Base-by-base conservation (phyloP, 1,140 invertebrate genomes). In the Diploscapter pachys region DNA sequence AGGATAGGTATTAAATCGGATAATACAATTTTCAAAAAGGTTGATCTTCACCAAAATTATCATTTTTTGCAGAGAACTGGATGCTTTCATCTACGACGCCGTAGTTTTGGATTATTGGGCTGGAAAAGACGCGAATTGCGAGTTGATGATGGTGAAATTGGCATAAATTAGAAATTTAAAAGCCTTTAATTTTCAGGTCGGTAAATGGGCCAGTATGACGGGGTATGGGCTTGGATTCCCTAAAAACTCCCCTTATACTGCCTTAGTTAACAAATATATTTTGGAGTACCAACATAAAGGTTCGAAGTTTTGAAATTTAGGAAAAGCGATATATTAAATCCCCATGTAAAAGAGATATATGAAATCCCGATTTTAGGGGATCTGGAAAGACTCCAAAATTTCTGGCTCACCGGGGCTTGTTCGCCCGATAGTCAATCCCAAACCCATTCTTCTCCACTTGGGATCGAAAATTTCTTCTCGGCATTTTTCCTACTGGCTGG, bases 11-110 rank as follows among this genome's bases (percentile, higher is more conserved):
- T 31, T 31, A 31, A 31, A 31, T 31, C 31, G 31, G 31, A 31
- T 31, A 31, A 31, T 31, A 31, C 31, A 31, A 31, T 31, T 31
- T 31, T 31, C 0, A 31, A 31, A 31, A 31, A 31, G 31, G 31
- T 1, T 31, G 31, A 31, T 31, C 31, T 31, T 31, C 31, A 31
- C 31, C 31, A 31, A 31, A 31, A 31, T 31, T 31, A 31, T 31
- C 31, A 31, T 31, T 31, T 31, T 31, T 31, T 31, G 0, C 31
- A 93, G 92, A 61, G 92, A 96, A 82, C 88, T 99, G 80, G 95
- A 99, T 86, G 95, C 95, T 11, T 98, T 99, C 85, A 94, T 99
- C 75, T 99, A 99, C 86, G 96, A 99, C 83, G 95, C 96, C 55
- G 96, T 95, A 0, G 96, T 99, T 2, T 88, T 99, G 67, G 95